phyloP scores from a whole-genome alignment of 1,140 invertebrate species.

The Himalopsyche phryganea region DNA sequence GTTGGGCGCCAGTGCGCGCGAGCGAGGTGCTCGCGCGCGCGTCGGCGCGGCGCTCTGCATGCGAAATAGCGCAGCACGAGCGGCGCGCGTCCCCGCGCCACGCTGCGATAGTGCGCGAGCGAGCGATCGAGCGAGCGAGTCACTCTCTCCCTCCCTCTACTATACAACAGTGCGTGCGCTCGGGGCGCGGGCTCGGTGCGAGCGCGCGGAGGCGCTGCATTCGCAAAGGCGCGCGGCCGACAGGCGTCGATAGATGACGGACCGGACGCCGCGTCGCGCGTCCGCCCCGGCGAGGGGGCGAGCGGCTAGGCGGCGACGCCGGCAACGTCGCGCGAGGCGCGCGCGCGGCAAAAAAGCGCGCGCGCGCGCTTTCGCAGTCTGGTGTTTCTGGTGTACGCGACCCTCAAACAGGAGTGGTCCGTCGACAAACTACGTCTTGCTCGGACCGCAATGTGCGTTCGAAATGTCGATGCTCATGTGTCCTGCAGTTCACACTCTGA shows the following conservation, averaged over 20 bases:
- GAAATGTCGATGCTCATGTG: conserved; percentile 76
- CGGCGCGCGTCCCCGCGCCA: conserved; percentile 1
- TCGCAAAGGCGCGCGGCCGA: not conserved
- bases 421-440: conserved; percentile 18
- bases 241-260: not conserved
- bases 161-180: not conserved
- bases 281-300: not conserved
- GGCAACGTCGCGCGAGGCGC: not conserved
- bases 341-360: not conserved
- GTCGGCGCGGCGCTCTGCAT: not conserved
- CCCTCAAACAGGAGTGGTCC: conserved; percentile 56
- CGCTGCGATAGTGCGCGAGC: conserved; percentile 2
- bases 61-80: not conserved
- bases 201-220: not conserved
- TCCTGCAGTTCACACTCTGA: conserved; percentile 77
- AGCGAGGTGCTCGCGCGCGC: not conserved
- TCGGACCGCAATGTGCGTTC: conserved; percentile 70
- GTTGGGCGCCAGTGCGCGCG: conserved; percentile 4
- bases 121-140: conserved; percentile 17
- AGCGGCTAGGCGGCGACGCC: no score
- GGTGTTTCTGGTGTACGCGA: conserved; percentile 29
- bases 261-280: conserved; percentile 5
- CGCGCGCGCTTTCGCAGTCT: conserved; percentile 30
- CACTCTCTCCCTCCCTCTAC: no score
- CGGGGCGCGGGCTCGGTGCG: not conserved